These are phyloP conservation scores for Macropodus opercularis DNA, from an alignment of 2,797 vertebrate genomes.

Conservation along the genomic window DNA sequence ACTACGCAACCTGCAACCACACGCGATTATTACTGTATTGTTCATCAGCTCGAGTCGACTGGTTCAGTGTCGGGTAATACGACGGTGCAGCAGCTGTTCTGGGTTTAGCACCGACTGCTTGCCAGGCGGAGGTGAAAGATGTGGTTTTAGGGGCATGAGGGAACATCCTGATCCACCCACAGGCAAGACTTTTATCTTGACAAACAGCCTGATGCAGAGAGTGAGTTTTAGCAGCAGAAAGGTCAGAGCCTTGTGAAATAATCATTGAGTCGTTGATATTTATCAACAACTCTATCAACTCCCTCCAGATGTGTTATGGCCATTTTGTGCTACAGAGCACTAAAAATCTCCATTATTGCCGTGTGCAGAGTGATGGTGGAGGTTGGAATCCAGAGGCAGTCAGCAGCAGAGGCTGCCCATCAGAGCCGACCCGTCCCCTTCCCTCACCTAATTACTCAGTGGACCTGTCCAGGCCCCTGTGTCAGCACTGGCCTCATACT, in stretches of 20 bases:
- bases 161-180: not conserved
- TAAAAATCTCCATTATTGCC: constrained; percentile 30
- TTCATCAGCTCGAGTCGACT: too few species aligned
- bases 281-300: constrained; percentile 35
- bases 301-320: constrained; percentile 30
- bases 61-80: too few species aligned
- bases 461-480: constrained; percentile 49
- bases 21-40: too few species aligned
- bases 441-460: constrained; percentile 65
- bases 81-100: not conserved
- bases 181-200: constrained; percentile 17
- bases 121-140: not conserved
- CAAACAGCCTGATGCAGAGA: not conserved
- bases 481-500: constrained; percentile 61
- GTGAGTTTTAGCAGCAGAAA: constrained; percentile 9
- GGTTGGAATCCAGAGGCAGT: constrained; percentile 26
- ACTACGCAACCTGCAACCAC: too few species aligned
- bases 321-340: constrained; percentile 13
- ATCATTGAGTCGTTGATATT: constrained; percentile 41
- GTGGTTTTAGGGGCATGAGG: not conserved
- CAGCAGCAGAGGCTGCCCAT: constrained; percentile 21
- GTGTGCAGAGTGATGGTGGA: constrained; percentile 20
- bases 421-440: constrained; percentile 18
- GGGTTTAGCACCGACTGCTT: not conserved
- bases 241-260: constrained; percentile 35